Percentiles rank a stretch among this genome's conserved stretches.
Evolutionary conservation across 2,113 vertebrate genomes (phyloP).

Genomic region (Paraplagusia blochii): DNA sequence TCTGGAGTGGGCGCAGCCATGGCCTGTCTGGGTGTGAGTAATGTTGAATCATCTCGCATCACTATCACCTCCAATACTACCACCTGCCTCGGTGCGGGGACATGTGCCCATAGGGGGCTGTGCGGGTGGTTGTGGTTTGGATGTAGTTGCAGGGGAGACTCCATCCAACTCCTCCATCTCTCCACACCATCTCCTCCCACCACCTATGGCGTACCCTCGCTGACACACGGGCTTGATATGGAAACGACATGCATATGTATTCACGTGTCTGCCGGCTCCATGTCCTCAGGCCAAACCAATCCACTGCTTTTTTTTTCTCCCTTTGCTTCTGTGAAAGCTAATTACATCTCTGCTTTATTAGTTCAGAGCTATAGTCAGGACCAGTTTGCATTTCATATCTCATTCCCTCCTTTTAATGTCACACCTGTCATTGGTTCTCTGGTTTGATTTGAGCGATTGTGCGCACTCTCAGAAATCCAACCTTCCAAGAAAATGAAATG

Average conservation of each 20-base stretch:
- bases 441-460: constrained; percentile 50
- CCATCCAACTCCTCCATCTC: constrained; percentile 15
- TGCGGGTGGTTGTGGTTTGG: constrained; percentile 9
- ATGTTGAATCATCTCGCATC: too few relatives aligned
- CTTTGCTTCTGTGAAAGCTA: constrained; percentile 60
- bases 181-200: constrained; percentile 34
- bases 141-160: neutral
- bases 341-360: constrained; percentile 71
- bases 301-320: constrained; percentile 44
- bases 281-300: constrained; percentile 58
- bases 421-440: constrained; percentile 52
- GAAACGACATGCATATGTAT: constrained; percentile 73
- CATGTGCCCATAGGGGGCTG: constrained; percentile 43
- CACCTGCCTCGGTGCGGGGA: too few relatives aligned
- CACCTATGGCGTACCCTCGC: constrained; percentile 61
- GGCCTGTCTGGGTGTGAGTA: too few relatives aligned
- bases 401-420: constrained; percentile 67
- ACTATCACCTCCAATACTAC: too few relatives aligned
- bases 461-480: constrained; percentile 36
- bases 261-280: constrained; percentile 54
- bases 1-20: too few relatives aligned
- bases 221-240: constrained; percentile 64
- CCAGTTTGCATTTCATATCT: constrained; percentile 67
- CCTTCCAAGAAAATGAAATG: constrained; percentile 21
- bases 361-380: constrained; percentile 43